These are phyloP conservation scores for Pica pica DNA, from an alignment of 2,113 vertebrate genomes.

Conservation along the genomic window DNA sequence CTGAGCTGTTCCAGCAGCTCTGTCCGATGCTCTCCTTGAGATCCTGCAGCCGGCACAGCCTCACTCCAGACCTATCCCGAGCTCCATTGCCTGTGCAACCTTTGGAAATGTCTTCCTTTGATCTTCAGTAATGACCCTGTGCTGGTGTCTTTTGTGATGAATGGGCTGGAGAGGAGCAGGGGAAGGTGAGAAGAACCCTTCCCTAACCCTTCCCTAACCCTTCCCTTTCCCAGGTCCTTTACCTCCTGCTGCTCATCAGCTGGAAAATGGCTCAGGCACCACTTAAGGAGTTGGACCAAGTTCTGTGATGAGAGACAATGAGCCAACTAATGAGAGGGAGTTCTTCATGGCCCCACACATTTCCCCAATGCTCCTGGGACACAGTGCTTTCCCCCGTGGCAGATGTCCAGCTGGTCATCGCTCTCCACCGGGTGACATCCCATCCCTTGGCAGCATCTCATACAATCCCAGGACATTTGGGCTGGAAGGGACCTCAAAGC, in stretches of 20 bases:
- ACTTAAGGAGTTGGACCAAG: no score
- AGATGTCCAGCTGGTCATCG: neutral
- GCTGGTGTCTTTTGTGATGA: neutral
- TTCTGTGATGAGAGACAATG: neutral
- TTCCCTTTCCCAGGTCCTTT: neutral
- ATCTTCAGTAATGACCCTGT: neutral
- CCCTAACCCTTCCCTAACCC: neutral
- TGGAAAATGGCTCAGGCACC: neutral
- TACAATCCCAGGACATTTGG: neutral
- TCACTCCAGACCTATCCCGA: neutral
- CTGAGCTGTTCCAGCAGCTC: neutral
- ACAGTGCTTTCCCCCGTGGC: neutral
- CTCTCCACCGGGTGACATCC: neutral
- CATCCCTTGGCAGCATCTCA: rapidly evolving
- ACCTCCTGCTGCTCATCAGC: neutral
- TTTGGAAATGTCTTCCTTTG: conserved; percentile 17
- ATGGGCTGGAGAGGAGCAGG: neutral
- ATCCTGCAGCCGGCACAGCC: neutral
- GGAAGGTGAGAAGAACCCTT: neutral
- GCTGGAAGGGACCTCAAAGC: neutral
- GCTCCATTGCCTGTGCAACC: neutral
- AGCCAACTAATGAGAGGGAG: neutral
- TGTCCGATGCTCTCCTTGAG: neutral
- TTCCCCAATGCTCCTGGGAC: neutral
- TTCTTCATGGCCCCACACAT: neutral